These are phyloP conservation scores for Muscidifurax raptorellus DNA, from an alignment of 1,140 invertebrate genomes.

Conservation along the genomic window DNA sequence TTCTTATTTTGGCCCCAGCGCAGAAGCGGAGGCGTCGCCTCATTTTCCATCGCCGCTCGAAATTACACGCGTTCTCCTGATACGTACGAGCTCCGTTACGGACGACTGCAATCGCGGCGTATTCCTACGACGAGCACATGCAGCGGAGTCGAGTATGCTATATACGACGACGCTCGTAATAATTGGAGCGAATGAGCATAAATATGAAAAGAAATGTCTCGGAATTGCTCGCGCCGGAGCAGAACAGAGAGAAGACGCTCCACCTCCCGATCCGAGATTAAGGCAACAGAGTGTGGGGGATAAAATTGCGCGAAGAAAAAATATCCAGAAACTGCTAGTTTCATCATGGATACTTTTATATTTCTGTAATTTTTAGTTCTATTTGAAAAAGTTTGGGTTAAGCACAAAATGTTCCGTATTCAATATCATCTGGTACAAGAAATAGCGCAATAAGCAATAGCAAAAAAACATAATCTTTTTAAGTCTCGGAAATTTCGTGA, in stretches of 20 bases:
- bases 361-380: neutral
- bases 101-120: neutral
- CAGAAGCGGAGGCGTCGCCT: constrained; percentile 42
- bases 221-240: constrained; percentile 39
- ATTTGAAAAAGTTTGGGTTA: no score
- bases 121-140: neutral
- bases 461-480: no score
- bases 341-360: neutral
- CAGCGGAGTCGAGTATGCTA: neutral
- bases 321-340: neutral
- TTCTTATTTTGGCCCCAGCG: constrained; percentile 16
- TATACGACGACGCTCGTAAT: constrained; percentile 41
- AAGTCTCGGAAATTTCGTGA: no score
- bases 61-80: constrained; percentile 36
- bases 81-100: constrained; percentile 42
- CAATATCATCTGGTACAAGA: no score
- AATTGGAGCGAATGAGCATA: constrained; percentile 53
- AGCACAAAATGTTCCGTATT: no score
- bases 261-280: constrained; percentile 35
- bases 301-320: neutral
- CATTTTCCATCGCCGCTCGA: constrained; percentile 34
- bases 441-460: no score
- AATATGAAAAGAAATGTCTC: constrained; percentile 53
- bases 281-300: neutral
- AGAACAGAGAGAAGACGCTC: neutral